phyloP scores from a whole-genome alignment of 2,113 vertebrate genomes.

The Psittacus erithacus region DNA sequence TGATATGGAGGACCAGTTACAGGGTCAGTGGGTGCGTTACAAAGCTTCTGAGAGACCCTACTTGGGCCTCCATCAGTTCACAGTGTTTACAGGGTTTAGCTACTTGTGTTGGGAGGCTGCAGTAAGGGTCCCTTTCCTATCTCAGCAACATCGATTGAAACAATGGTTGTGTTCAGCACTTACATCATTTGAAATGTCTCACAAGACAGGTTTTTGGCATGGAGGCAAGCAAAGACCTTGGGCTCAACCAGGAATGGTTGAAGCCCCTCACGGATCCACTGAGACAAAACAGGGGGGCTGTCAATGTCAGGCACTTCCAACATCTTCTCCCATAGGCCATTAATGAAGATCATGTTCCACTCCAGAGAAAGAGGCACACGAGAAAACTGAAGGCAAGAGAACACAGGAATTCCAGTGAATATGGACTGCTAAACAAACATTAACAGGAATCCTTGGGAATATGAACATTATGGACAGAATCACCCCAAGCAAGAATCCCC shows the following conservation, averaged over 20 bases:
- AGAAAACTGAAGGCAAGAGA: slow-evolving; percentile 16
- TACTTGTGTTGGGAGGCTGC: not conserved
- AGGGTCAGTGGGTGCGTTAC: not conserved
- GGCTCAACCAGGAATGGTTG: not conserved
- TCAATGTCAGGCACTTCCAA: not conserved
- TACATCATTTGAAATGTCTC: slow-evolving; percentile 3
- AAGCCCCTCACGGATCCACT: not conserved
- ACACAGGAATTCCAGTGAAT: not conserved
- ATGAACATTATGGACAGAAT: not conserved
- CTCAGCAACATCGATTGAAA: not conserved
- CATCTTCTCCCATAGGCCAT: slow-evolving; percentile 45
- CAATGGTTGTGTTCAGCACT: not conserved
- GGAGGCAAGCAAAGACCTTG: slow-evolving; percentile 19
- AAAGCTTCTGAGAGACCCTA: not conserved
- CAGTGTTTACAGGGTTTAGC: not conserved
- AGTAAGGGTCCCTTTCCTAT: not conserved
- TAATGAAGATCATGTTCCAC: slow-evolving; percentile 30
- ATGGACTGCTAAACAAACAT: not conserved
- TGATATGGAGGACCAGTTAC: not conserved
- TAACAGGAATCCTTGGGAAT: accelerated
- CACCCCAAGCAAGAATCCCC: not conserved
- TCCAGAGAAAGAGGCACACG: not conserved
- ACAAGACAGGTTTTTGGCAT: not conserved
- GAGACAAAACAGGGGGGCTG: not conserved
- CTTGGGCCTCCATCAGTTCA: not conserved